Percentiles rank a stretch among this genome's conserved stretches.
phyloP scores from a whole-genome alignment of 2,113 vertebrate species.

The Aspiorhynchus laticeps region DNA sequence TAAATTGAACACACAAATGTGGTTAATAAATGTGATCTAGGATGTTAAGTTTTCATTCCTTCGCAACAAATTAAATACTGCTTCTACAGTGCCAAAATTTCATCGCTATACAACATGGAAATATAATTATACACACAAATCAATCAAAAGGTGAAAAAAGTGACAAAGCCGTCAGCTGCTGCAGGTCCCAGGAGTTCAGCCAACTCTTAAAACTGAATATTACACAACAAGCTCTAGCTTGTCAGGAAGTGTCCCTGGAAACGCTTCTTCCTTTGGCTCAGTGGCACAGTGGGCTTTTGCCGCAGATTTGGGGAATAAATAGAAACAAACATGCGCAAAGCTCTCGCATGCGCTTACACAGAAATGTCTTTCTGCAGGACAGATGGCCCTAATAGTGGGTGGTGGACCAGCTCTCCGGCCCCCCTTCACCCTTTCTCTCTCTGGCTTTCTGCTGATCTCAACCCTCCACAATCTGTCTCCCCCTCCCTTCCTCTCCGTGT shows the following conservation, averaged over 20 bases:
- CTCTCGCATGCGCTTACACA: slow-evolving; percentile 1
- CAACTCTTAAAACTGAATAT: slow-evolving; percentile 14
- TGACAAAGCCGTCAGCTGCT: slow-evolving; percentile 23
- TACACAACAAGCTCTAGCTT: slow-evolving; percentile 9
- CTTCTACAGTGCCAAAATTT: not conserved
- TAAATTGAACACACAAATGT: too few species aligned
- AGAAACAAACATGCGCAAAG: slow-evolving; percentile 30
- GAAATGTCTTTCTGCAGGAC: slow-evolving; percentile 64
- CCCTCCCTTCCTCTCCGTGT: not conserved
- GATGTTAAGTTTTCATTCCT: not conserved
- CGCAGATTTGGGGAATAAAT: slow-evolving; percentile 18
- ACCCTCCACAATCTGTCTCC: slow-evolving; percentile 32
- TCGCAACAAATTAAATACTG: not conserved
- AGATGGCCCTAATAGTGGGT: slow-evolving; percentile 73
- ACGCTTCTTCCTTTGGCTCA: slow-evolving; percentile 15
- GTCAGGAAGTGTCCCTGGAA: slow-evolving; percentile 39
- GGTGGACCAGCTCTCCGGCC: slow-evolving; percentile 62
- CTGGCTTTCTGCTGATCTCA: slow-evolving; percentile 29
- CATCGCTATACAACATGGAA: not conserved
- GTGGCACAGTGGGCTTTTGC: not conserved
- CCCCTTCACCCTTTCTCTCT: slow-evolving; percentile 49
- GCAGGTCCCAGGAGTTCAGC: slow-evolving; percentile 1
- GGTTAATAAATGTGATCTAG: too few species aligned
- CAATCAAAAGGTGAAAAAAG: not conserved
- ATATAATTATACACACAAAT: not conserved